Evolutionary conservation across 2,113 vertebrate genomes (phyloP), one percentile per base, ranked within the genome.

Genomic region (Pelecanoides urinatrix): DNA sequence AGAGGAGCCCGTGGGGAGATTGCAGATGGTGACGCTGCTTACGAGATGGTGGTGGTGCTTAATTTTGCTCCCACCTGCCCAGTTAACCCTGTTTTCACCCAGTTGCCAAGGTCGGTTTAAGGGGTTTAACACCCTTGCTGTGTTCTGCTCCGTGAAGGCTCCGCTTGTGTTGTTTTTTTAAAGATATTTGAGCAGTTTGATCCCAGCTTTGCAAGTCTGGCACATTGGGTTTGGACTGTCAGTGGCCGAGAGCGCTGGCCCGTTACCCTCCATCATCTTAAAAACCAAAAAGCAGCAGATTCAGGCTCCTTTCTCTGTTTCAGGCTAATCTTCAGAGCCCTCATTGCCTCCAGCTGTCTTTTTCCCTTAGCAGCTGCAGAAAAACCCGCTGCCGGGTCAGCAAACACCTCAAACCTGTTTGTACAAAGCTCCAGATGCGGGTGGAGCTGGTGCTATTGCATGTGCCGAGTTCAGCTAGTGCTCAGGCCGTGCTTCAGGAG

Each of bases 231-330:
- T 45, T 71, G 75, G 29, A 3, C 44, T 47, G n/a, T 16, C 0
- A 0, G 36, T 53, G 65, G 30, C 81, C 1, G 3, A 14, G 15
- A 40, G 56, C 0, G 0, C 67, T 61, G 49, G 23, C 61, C 83
- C 9, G 2, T 91, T 70, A 5, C 40, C 53, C 49, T 76, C 80
- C 59, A 12, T 65, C 81, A 6, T 15, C 50, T 81, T 25, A 8
- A 40, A 65, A 3, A 3, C 21, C 56, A 14, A 40, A 71, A 63
- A 85, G 7, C 53, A 91, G 85, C 68, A 53, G 42, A 23, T 34
- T 77, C 59, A 38, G 45, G 56, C 10, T 68, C 32, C 29, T 63
- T 34, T 1, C 32, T 52, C 10, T 4, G 16, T 42, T 32, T 45
- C n/a, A 8, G 3, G 0, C 6, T 11, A 2, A 7, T 73, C 29